A percentile compares a stretch with the other conserved stretches of the same genome.
phyloP scores from a whole-genome alignment of 2,888 invertebrate genomes.

The Octodonta nipae region DNA sequence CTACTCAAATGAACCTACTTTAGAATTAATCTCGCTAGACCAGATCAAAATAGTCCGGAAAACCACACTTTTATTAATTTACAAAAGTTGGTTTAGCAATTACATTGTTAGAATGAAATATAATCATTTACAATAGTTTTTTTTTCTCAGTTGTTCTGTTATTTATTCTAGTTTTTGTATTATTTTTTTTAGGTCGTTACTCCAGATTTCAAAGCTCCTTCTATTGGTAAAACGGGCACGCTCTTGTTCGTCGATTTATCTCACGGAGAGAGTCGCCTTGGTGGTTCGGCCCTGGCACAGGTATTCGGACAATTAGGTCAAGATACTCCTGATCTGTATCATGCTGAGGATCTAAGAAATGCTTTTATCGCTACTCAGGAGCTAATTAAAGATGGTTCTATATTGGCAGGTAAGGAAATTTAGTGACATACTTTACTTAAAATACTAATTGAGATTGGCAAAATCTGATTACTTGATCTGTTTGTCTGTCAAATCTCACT shows the following conservation, averaged over 20 bases:
- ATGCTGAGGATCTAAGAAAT: slow-evolving; percentile 50
- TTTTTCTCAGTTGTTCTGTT: not conserved
- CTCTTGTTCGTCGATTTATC: slow-evolving; percentile 71
- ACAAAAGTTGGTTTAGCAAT: too few species aligned
- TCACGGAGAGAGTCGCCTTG: slow-evolving; percentile 60
- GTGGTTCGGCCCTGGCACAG: slow-evolving; percentile 88
- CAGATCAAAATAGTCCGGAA: too few species aligned
- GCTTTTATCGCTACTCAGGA: slow-evolving; percentile 76
- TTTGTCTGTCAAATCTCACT: too few species aligned
- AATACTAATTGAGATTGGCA: too few species aligned
- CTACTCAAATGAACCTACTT: too few species aligned
- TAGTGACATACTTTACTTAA: too few species aligned
- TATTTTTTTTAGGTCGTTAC: slow-evolving; percentile 46
- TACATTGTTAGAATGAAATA: too few species aligned
- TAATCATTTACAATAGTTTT: not conserved
- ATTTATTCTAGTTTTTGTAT: slow-evolving; percentile 1
- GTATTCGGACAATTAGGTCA: slow-evolving; percentile 56
- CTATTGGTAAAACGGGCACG: slow-evolving; percentile 44
- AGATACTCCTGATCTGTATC: slow-evolving; percentile 65
- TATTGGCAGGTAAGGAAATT: slow-evolving; percentile 87
- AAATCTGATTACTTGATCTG: too few species aligned
- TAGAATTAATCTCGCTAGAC: too few species aligned
- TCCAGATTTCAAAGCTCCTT: slow-evolving; percentile 74
- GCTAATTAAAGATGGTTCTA: slow-evolving; percentile 57
- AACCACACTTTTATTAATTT: too few species aligned